A percentile compares a stretch with the other conserved stretches of the same genome.
These are phyloP conservation scores for Rhinogobius similis DNA, from an alignment of 2,113 vertebrate genomes.

Conservation along the genomic window DNA sequence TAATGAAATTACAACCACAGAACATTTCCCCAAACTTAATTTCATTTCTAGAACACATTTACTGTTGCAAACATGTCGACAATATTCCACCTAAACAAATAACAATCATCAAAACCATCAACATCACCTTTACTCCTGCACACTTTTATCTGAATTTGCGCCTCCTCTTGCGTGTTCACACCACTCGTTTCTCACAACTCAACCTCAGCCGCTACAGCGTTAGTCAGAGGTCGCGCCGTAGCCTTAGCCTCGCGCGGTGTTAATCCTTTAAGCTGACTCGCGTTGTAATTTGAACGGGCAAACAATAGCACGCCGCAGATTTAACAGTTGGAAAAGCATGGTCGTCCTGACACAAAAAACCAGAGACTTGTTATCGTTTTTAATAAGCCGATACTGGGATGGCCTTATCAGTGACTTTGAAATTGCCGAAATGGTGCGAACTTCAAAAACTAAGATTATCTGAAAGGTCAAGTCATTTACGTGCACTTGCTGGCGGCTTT, in stretches of 20 bases:
- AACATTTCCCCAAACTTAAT: too few species aligned
- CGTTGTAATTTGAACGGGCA: slow-evolving; percentile 50
- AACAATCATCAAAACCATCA: too few species aligned
- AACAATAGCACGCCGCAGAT: slow-evolving; percentile 40
- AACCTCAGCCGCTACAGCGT: slow-evolving; percentile 16
- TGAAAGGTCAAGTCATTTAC: not conserved
- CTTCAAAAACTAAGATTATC: slow-evolving; percentile 2
- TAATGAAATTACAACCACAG: too few species aligned
- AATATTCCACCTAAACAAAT: too few species aligned
- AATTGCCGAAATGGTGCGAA: not conserved
- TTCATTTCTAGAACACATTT: too few species aligned
- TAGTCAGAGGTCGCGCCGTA: slow-evolving; percentile 47
- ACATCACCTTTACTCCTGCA: too few species aligned
- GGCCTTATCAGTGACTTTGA: slow-evolving; percentile 25
- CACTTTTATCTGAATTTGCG: not conserved
- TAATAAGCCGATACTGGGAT: not conserved
- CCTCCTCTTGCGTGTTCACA: slow-evolving; percentile 9
- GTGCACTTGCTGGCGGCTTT: not conserved
- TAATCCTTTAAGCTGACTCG: slow-evolving; percentile 59
- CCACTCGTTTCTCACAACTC: slow-evolving; percentile 6
- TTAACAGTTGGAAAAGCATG: slow-evolving; percentile 31
- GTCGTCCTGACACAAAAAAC: slow-evolving; percentile 12
- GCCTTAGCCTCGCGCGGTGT: slow-evolving; percentile 40
- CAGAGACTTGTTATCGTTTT: slow-evolving; percentile 22
- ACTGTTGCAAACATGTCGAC: too few species aligned